Percentiles rank a stretch among this genome's conserved stretches.
These are phyloP conservation scores for Chaitophorus viminalis DNA, from an alignment of 2,888 invertebrate species.

Conservation along the genomic window DNA sequence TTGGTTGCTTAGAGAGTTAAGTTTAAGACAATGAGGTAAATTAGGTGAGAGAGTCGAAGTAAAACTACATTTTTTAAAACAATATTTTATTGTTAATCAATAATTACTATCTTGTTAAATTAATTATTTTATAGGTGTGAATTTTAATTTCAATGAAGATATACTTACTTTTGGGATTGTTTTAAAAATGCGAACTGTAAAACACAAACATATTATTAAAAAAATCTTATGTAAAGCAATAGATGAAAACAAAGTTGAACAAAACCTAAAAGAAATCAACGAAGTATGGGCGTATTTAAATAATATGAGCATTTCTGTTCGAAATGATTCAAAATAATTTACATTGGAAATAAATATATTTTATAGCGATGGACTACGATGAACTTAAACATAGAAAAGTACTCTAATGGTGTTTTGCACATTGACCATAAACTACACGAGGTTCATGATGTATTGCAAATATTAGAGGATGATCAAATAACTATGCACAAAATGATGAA, in stretches of 20 bases:
- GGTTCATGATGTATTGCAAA: constrained; percentile 38
- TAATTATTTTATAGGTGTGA: constrained; percentile 1
- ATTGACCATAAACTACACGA: constrained; percentile 17
- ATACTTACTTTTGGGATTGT: constrained; percentile 35
- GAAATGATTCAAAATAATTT: not conserved
- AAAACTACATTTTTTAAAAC: no score
- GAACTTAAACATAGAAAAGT: constrained; percentile 34
- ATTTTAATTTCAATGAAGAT: constrained; percentile 34
- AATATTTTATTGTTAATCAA: no score
- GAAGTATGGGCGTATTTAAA: constrained; percentile 1
- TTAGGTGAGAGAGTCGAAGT: no score
- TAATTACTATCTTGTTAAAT: no score
- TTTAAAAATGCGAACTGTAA: constrained; percentile 41
- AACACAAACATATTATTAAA: constrained; percentile 38
- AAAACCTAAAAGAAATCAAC: constrained; percentile 31
- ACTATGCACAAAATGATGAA: constrained; percentile 55
- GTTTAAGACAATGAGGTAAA: no score
- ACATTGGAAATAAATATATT: not conserved
- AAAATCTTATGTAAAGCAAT: constrained; percentile 32
- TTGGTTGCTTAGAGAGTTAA: no score
- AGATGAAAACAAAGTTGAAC: constrained; percentile 31
- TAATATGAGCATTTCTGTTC: not conserved
- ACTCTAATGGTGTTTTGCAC: not conserved
- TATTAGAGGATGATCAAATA: constrained; percentile 53
- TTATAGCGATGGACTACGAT: constrained; percentile 47